Base-by-base conservation (phyloP, 1,140 invertebrate species). In the Uloborus diversus region DNA sequence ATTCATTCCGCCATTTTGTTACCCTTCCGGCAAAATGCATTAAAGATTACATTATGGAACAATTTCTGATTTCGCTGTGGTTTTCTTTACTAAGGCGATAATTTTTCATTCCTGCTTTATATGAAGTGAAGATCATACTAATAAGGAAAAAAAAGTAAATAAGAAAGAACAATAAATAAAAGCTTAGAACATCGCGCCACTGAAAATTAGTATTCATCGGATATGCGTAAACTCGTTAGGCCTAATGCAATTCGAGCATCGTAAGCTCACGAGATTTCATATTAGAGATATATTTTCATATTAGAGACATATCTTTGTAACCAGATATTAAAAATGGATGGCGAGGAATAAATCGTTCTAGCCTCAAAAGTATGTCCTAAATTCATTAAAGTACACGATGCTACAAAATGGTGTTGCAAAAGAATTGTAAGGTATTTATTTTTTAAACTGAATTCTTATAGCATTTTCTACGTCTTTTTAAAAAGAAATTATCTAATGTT, bases 31-130 rank as follows among this genome's bases (percentile, higher is more conserved):
- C 47, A 17, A 37, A 76, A 76, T 65, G 73, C 73, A 76, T 76
- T 64, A 65, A 76, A 76, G 73, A 76, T 76, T 76, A 61, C 65
- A 49, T 76, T 76, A 76, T 76, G 49, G 73, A 76, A 76, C 73
- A 76, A 76, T 64, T 65, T 76, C 28, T 65, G 73, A 65, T 65
- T 75, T 76, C 47, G 20, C 30, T 30, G 57, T 23, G 17, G 37
- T 4, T 71, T 71, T 69, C 32, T 28, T 71, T 71, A 30, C 53
- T 61, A 71, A 59, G 69, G 32, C 56, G 35, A 71, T 59, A 71
- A 61, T 61, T 65, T 65, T 25, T 49, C 68, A 30, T 27, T 56
- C 27, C 47, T 57, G 47, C 23, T n/a, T 76, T 76, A 66, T 49
- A 56, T 32, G 23, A 65, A 64, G 11, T 64, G 61, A 53, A 53